These are phyloP conservation scores for Mylabris sibirica DNA, from an alignment of 2,888 invertebrate genomes.

Conservation along the genomic window DNA sequence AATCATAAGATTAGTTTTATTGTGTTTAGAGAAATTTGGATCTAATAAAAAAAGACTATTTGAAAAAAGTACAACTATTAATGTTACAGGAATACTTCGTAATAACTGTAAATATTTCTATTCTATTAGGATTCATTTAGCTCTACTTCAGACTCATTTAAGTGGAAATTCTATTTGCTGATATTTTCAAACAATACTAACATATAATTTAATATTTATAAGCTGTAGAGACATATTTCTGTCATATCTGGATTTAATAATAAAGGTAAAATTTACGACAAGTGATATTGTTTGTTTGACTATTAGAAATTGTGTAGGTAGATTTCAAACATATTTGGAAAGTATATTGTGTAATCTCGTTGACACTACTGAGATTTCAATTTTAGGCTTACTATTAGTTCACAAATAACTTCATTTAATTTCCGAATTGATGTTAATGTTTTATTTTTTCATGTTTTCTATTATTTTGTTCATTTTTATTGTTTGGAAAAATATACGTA, in stretches of 20 bases:
- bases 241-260: slow-evolving; percentile 9
- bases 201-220: slow-evolving; percentile 11
- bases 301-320: slow-evolving; percentile 14
- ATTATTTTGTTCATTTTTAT: neutral
- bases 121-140: slow-evolving; percentile 5
- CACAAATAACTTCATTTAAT: slow-evolving; percentile 1
- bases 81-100: neutral
- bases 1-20: slow-evolving; percentile 19
- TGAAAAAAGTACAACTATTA: too few species aligned
- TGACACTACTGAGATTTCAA: slow-evolving; percentile 12
- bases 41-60: neutral
- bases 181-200: slow-evolving; percentile 6
- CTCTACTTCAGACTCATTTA: slow-evolving; percentile 10
- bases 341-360: slow-evolving; percentile 17
- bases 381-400: neutral
- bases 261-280: slow-evolving; percentile 13
- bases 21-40: slow-evolving; percentile 9
- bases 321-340: slow-evolving; percentile 19
- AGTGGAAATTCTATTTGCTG: slow-evolving; percentile 19
- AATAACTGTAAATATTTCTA: neutral
- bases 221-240: slow-evolving; percentile 7
- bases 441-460: neutral
- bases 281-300: slow-evolving; percentile 4
- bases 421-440: neutral
- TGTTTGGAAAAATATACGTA: neutral